Percentiles rank a stretch among this genome's conserved stretches.
Evolutionary conservation across 2,888 invertebrate species (phyloP).

Genomic region (Siphlonurus alternatus): DNA sequence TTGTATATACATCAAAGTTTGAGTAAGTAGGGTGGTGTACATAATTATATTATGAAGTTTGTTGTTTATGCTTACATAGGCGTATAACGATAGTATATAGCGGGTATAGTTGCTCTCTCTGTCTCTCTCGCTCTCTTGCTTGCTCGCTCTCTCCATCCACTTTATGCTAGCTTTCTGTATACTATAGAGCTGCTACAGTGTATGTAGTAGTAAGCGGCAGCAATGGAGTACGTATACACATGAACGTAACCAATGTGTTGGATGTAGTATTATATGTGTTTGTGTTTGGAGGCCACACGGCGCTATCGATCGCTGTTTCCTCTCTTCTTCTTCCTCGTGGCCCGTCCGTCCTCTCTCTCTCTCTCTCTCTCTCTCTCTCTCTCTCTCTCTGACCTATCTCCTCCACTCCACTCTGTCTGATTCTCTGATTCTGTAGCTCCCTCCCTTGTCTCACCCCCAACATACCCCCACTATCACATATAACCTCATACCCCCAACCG

Average conservation of each 20-base stretch:
- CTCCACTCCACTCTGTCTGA: not conserved
- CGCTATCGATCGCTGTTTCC: not conserved
- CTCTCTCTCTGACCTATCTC: not conserved
- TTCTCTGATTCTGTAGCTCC: not conserved
- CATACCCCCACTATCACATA: not conserved
- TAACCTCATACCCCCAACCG: no score
- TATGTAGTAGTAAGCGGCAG: not conserved
- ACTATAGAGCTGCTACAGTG: not conserved
- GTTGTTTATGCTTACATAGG: not conserved
- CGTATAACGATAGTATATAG: not conserved
- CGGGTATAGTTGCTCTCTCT: not conserved
- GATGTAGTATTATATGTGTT: not conserved
- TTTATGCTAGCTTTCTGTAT: not conserved
- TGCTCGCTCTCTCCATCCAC: not conserved
- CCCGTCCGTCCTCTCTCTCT: not conserved
- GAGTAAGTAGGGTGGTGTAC: not conserved
- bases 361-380: constrained; percentile 1
- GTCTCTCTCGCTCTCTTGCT: not conserved
- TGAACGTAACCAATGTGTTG: not conserved
- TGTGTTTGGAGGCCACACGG: not conserved
- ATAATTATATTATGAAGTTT: not conserved
- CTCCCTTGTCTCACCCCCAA: not conserved
- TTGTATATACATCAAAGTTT: no score
- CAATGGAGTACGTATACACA: not conserved
- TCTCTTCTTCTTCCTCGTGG: not conserved